Evolutionary conservation across 2,888 invertebrate genomes (phyloP), one percentile per base, ranked within the genome.

Genomic region (Melanargia galathea): DNA sequence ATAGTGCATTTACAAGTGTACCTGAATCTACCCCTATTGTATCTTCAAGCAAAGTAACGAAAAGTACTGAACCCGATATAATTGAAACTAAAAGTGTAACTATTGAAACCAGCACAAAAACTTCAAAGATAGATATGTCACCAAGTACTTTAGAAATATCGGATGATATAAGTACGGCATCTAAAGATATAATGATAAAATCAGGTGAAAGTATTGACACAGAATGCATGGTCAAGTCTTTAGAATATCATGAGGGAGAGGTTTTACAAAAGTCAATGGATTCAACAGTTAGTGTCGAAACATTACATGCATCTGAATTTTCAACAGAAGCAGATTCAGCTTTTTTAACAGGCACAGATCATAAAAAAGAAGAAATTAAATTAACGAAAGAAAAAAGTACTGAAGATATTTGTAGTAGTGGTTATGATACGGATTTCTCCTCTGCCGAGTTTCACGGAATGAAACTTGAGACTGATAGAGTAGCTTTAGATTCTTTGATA

Each of bases 361-460:
- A 84, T 58, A 87, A 80, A 77, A 86, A 80, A 76, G 92, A 88
- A 72, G 90, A 90, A 79, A 75, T 85, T 13, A 90, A 86, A 74
- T 75, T 91, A 62, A 74, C 86, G 4, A 92, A 90, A 80, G 92
- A 92, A 78, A 92, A 91, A 79, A 92, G 90, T 70, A 76, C 89
- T 57, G 95, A 95, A 90, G 95, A 95, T 77, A 92, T 95, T 70
- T 92, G 93, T 73, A 95, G 94, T 77, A 95, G 94, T 77, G 94
- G 94, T 60, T 92, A 93, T 66, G 94, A 94, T 76, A 92, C 93
- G 67, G 94, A 76, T 70, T 92, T 93, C 71, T 93, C 94, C 66
- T 93, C 93, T 80, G 92, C 93, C 77, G 93, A 93, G 89, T 92
- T 92, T 86, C 92, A 92, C 70, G 89, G 83, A 43, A 84, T 86